Conservation (phyloP, 2,797 vertebrate species). For the Amphiprion clarkii region DNA sequence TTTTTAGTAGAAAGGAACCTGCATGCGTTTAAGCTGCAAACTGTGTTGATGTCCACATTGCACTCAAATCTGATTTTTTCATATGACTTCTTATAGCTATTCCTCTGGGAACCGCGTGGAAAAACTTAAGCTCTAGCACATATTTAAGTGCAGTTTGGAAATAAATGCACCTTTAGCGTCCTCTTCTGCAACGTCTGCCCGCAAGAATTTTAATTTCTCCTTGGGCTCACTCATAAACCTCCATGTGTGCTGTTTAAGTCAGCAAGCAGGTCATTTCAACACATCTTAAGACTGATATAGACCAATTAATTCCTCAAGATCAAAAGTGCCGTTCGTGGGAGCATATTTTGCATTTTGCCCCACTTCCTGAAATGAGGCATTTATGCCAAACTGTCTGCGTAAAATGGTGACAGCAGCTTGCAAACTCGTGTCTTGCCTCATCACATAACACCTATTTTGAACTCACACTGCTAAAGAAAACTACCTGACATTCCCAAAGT, state of each 20-base stretch:
- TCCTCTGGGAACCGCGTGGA: too few relatives aligned
- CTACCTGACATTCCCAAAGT: conserved; percentile 38
- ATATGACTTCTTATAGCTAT: too few relatives aligned
- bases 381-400: conserved; percentile 38
- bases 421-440: conserved; percentile 53
- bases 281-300: conserved; percentile 3
- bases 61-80: background rate
- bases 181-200: background rate
- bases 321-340: conserved; percentile 25
- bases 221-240: conserved; percentile 17
- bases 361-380: conserved; percentile 40
- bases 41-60: background rate
- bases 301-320: conserved; percentile 34
- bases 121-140: too few relatives aligned
- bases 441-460: conserved; percentile 55
- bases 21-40: background rate
- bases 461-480: conserved; percentile 27
- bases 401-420: conserved; percentile 43
- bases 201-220: background rate
- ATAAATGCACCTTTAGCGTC: background rate
- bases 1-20: background rate
- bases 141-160: background rate
- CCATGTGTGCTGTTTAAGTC: conserved; percentile 17
- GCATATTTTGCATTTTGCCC: conserved; percentile 35
- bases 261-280: conserved; percentile 28